Evolutionary conservation across 2,888 invertebrate species (phyloP).

Genomic region (Aquatica leii): DNA sequence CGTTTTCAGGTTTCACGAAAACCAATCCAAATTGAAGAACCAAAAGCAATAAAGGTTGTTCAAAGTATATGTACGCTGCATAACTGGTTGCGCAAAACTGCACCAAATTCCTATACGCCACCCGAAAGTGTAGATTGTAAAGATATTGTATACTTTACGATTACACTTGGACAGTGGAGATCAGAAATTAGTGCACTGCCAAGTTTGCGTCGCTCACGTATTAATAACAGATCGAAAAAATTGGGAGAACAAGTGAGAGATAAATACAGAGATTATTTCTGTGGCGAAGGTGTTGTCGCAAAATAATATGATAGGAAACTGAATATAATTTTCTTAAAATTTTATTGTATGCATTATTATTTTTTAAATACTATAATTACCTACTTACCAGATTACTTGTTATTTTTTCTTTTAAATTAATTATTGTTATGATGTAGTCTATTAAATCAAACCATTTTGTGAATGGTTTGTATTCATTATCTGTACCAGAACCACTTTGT

Average conservation of each 20-base stretch:
- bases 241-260: neutral
- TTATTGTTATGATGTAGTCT: neutral
- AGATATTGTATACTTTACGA: neutral
- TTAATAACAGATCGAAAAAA: constrained; percentile 9
- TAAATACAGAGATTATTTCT: constrained; percentile 9
- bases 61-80: neutral
- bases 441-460: constrained; percentile 15
- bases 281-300: constrained; percentile 1
- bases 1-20: neutral
- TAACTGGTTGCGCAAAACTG: neutral
- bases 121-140: neutral
- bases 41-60: neutral
- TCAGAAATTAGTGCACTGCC: constrained; percentile 3
- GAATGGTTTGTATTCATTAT: constrained; percentile 5
- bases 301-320: neutral
- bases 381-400: constrained; percentile 10
- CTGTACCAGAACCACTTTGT: neutral
- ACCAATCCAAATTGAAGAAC: neutral
- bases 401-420: constrained; percentile 7
- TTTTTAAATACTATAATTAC: neutral
- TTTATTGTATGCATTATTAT: neutral
- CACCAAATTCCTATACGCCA: neutral
- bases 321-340: neutral
- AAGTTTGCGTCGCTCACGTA: neutral
- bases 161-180: constrained; percentile 2